A percentile compares a stretch with the other conserved stretches of the same genome.
phyloP scores from a whole-genome alignment of 2,797 vertebrate species.

The Amblyopsis hoosieri region DNA sequence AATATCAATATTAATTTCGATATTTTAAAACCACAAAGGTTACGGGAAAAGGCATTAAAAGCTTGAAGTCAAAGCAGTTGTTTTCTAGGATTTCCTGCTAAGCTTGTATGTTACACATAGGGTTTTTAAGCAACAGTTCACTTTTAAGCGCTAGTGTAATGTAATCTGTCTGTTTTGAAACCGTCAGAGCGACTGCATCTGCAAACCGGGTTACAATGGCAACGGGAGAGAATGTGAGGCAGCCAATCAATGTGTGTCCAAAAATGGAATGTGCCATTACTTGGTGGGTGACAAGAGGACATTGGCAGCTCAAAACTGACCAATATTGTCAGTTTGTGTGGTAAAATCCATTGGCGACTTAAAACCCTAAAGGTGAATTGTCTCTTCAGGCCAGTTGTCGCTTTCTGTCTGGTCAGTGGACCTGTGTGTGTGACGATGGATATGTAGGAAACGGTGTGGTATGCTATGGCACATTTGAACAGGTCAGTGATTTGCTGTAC shows the following conservation, averaged over 20 bases:
- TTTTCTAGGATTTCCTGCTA: too few relatives aligned
- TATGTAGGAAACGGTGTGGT: slow-evolving; percentile 82
- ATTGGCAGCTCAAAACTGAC: not conserved
- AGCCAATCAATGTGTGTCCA: slow-evolving; percentile 81
- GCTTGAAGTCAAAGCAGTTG: too few relatives aligned
- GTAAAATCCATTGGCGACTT: not conserved
- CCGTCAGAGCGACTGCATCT: slow-evolving; percentile 86
- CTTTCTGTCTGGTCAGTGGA: slow-evolving; percentile 74
- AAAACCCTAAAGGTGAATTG: not conserved
- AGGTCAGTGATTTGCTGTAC: slow-evolving; percentile 69
- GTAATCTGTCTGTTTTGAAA: not conserved
- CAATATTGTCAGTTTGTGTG: slow-evolving; percentile 1
- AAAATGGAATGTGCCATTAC: slow-evolving; percentile 83
- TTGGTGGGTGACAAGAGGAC: slow-evolving; percentile 75
- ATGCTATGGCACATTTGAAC: slow-evolving; percentile 84
- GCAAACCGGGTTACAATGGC: slow-evolving; percentile 86
- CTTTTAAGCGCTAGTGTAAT: not conserved
- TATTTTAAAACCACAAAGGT: too few relatives aligned
- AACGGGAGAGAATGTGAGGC: slow-evolving; percentile 85
- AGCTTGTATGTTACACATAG: too few relatives aligned
- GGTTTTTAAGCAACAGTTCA: not conserved
- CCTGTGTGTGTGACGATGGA: slow-evolving; percentile 84
- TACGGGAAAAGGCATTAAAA: too few relatives aligned
- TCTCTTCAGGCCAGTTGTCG: slow-evolving; percentile 83
- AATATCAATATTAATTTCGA: too few relatives aligned